A percentile compares a stretch with the other conserved stretches of the same genome.
Evolutionary conservation across 2,113 vertebrate genomes (phyloP).

Genomic region (Psilopogon haemacephalus): DNA sequence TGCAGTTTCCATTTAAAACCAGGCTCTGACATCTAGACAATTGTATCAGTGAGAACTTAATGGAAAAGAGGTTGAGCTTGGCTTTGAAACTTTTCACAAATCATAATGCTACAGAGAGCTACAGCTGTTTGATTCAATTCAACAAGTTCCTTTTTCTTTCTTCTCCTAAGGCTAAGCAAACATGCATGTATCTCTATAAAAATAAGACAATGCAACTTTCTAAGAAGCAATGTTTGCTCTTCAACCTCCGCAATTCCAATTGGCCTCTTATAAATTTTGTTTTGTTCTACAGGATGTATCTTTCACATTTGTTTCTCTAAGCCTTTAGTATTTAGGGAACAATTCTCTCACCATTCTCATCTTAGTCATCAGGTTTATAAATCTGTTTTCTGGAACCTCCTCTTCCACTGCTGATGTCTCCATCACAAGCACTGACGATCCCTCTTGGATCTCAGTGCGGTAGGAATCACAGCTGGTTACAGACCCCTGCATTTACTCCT

Average conservation of each 20-base stretch:
- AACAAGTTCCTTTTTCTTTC: background rate
- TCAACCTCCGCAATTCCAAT: background rate
- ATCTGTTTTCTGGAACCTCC: background rate
- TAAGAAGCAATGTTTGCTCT: background rate
- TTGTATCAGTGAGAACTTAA: background rate
- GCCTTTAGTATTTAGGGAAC: background rate
- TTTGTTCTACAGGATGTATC: background rate
- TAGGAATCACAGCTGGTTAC: too few relatives aligned
- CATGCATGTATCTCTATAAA: background rate
- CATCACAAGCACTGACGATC: background rate
- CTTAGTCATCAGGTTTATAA: background rate
- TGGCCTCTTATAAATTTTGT: background rate
- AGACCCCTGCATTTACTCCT: too few relatives aligned
- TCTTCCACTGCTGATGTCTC: background rate
- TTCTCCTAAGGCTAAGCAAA: background rate
- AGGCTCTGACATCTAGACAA: background rate
- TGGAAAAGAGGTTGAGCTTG: background rate
- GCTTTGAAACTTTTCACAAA: background rate
- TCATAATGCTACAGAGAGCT: background rate
- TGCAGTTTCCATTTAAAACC: background rate
- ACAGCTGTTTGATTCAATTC: background rate
- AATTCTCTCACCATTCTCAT: background rate
- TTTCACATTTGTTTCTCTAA: background rate
- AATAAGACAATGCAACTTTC: background rate
- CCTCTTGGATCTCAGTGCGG: too few relatives aligned